Evolutionary conservation across 2,888 invertebrate genomes (phyloP).

Genomic region (Agonopterix heracliana): DNA sequence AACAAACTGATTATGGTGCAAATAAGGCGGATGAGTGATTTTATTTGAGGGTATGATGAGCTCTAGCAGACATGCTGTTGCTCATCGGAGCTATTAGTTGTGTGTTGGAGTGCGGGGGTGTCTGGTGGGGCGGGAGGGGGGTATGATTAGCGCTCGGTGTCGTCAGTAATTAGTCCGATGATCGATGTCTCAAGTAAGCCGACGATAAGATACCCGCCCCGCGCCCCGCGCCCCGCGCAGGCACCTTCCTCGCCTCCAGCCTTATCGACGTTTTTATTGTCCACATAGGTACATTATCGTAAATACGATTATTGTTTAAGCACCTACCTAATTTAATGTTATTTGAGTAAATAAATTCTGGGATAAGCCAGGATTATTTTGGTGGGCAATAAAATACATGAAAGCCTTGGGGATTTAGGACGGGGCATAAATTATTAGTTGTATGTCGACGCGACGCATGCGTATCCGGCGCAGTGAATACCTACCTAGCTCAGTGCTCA

Average conservation of each 20-base stretch:
- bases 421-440: not conserved
- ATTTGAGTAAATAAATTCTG: slow-evolving; percentile 18
- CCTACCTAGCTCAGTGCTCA: no score
- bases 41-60: no score
- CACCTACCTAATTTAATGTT: slow-evolving; percentile 10
- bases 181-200: slow-evolving; percentile 66
- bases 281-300: slow-evolving; percentile 31
- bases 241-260: slow-evolving; percentile 24
- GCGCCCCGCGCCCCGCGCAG: slow-evolving; percentile 5
- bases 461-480: no score
- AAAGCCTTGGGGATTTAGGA: not conserved
- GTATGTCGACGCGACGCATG: no score
- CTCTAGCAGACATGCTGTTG: no score
- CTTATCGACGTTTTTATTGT: slow-evolving; percentile 49
- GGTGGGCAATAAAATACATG: not conserved
- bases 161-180: slow-evolving; percentile 57
- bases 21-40: no score
- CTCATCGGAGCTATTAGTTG: no score
- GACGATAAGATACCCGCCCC: slow-evolving; percentile 42
- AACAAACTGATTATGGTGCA: no score
- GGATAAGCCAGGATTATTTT: slow-evolving; percentile 26
- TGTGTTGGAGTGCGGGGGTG: not conserved
- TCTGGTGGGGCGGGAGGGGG: not conserved
- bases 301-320: slow-evolving; percentile 30
- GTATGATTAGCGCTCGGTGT: not conserved